Base-by-base conservation (phyloP, 2,113 vertebrate species). In the Pagrus major region DNA sequence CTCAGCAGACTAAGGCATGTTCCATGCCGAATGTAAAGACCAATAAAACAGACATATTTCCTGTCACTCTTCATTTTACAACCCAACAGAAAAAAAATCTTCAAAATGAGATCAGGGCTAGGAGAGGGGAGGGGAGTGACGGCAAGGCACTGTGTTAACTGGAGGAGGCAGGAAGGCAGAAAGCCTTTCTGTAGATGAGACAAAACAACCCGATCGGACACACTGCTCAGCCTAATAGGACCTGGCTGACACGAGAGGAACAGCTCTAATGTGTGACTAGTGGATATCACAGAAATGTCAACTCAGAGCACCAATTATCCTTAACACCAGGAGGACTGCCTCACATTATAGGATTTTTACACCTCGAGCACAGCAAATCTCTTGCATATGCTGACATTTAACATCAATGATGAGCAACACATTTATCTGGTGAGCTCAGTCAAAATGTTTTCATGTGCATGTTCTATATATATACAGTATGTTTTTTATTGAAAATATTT, bases 201-300 rank as follows among this genome's bases (percentile, higher is more conserved):
- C 4, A 27, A 46, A 31, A 55, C 11, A 72, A 60, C 6, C 9
- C 5, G 16, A 49, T 10, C 18, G n/a, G 46, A 61, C 27, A 81
- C 56, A 72, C 42, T 27, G 44, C 54, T 64, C 58, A 56, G 58
- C 29, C 27, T 64, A 49, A 70, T 59, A 58, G 14, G 64, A 23
- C 39, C 42, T 10, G 55, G n/a, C 52, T 41, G 55, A 27, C 58
- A 21, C 12, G 15, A 68, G 18, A 18, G 47, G 47, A 54, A 27
- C 15, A 20, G 47, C 11, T 39, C 21, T 63, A 41, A 60, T 41
- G 21, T 25, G 55, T 25, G 55, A 60, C 16, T 29, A 11, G 18
- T n/a, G 18, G 51, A 29, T 37, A 37, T 44, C 5, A 59, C 4
- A 8, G 23, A 25, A 12, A 5, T 20, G 33, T 52, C 58, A 23